Evolutionary conservation across 2,888 invertebrate species (phyloP), one percentile per base, ranked within the genome.

Genomic region (Sinodicranocentrus sp.): DNA sequence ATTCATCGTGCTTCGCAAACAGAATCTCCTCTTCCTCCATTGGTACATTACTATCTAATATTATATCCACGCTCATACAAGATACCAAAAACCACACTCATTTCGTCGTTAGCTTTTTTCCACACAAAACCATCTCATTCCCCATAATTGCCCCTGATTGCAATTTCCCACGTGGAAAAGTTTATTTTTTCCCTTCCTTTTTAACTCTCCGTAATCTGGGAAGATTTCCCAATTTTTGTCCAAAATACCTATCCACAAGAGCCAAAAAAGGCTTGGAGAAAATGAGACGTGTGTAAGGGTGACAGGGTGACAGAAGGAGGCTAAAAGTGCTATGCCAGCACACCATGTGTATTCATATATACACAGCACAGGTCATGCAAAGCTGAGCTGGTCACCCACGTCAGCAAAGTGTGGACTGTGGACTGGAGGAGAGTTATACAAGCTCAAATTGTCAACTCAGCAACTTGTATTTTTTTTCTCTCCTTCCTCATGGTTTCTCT

Each of bases 1-100:
- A 2, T 87, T 87, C 48, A 85, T 87, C 70, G 86, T 87, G 19
- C 72, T 87, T 10, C 73, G 87, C 25, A 87, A 87, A 44, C 85
- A 87, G 52, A 87, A 87, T 70, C 83, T 87, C 25, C 57, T 87
- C 17, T 87, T 87, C 28, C 54, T 87, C 26, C 87, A 87, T 57
- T 87, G 87, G 87, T 84, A 67, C 19, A 52, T 6, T 33, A 3
- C 10, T 33, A 33, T 33, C 10, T 33, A 33, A 33, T 10, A 33
- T 33, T 33, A 33, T 33, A 3, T 10, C 33, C n/a, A n/a, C n/a
- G n/a, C n/a, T n/a, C n/a, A n/a, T n/a, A n/a, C n/a, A n/a, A n/a
- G n/a, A n/a, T n/a, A n/a, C n/a, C 33, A 33, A 10, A 6, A 3
- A 10, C 33, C 33, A 33, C 33, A 33, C 33, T 33, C 33, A 33